Evolutionary conservation across 2,113 vertebrate genomes (phyloP), one percentile per base, ranked within the genome.

Genomic region (Penelope pileata): DNA sequence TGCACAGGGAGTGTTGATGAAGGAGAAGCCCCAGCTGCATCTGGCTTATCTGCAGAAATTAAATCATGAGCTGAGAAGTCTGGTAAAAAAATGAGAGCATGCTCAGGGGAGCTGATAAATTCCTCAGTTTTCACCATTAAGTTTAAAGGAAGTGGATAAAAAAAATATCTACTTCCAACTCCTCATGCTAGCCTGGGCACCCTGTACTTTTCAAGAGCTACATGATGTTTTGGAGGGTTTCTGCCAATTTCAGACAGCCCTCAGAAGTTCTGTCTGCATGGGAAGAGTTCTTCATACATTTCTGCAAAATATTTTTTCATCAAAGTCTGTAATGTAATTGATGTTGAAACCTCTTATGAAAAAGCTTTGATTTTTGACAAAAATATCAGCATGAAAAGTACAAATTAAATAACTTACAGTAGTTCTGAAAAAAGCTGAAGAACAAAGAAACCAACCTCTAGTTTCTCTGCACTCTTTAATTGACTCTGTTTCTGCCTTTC

Each of bases 211-310:
- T 12, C 16, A 32, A 53, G 48, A 26, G 14, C 4, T 34, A 48
- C 1, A 0, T n/a, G 74, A 32, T 2, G 9, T 32, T 67, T 47
- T 43, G 16, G 38, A 48, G 3, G 3, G 10, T 58, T 70, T 60
- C 32, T 83, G 43, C 14, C 40, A 29, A 5, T 50, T 86, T 79
- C 43, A 84, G 66, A 48, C 4, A 82, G 48, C 19, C 32, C 26
- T 15, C 0, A 1, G 3, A 10, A 2, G 1, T 60, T 84, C 73
- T 77, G 14, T 63, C 53, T 72, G 48, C 53, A 16, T 1, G 2
- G 58, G 26, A 80, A 83, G 51, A 43, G 32, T 60, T 51, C 6
- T 30, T 75, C 56, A 45, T 32, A 73, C 7, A 45, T 50, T 60
- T 86, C 23, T 36, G 11, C 59, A 66, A 45, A 58, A 27, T 53